These are phyloP conservation scores for Synergus gifuensis DNA, from an alignment of 2,888 invertebrate species.

Conservation along the genomic window DNA sequence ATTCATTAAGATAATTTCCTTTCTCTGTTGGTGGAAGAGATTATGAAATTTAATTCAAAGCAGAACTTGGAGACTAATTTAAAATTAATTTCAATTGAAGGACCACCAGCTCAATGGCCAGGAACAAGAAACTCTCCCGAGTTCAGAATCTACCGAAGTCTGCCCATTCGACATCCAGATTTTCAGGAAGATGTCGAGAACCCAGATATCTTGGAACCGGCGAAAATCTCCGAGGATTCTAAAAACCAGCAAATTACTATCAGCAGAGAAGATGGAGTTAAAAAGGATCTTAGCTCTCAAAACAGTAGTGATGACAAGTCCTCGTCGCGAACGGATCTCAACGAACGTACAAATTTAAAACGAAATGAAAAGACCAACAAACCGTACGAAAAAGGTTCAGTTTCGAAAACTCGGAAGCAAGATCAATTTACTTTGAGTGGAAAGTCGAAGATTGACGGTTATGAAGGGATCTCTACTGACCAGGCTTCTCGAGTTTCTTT, in stretches of 20 bases:
- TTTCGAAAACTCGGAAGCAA: constrained; percentile 54
- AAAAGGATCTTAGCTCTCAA: constrained; percentile 39
- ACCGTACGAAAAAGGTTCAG: constrained; percentile 40
- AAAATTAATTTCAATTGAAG: constrained; percentile 65
- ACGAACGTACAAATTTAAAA: constrained; percentile 58
- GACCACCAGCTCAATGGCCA: constrained; percentile 80
- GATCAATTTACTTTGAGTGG: constrained; percentile 47
- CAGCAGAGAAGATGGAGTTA: constrained; percentile 45
- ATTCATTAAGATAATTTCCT: background rate
- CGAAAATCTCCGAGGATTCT: constrained; percentile 40
- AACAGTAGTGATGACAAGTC: constrained; percentile 44
- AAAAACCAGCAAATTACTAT: constrained; percentile 44
- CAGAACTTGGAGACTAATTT: background rate
- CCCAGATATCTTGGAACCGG: constrained; percentile 44
- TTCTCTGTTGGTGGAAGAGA: background rate
- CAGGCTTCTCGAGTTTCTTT: constrained; percentile 61
- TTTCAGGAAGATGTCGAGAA: constrained; percentile 60
- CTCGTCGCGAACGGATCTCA: constrained; percentile 45
- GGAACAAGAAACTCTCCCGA: constrained; percentile 79
- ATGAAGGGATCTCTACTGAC: constrained; percentile 39
- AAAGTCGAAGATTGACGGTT: constrained; percentile 39
- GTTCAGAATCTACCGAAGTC: constrained; percentile 81
- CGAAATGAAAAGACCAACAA: constrained; percentile 54
- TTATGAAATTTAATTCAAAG: too few relatives aligned
- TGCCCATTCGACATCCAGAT: constrained; percentile 80